These are phyloP conservation scores for Geodia barretti DNA, from an alignment of 37 sponge, comb jelly and placozoan species.

Conservation along the genomic window DNA sequence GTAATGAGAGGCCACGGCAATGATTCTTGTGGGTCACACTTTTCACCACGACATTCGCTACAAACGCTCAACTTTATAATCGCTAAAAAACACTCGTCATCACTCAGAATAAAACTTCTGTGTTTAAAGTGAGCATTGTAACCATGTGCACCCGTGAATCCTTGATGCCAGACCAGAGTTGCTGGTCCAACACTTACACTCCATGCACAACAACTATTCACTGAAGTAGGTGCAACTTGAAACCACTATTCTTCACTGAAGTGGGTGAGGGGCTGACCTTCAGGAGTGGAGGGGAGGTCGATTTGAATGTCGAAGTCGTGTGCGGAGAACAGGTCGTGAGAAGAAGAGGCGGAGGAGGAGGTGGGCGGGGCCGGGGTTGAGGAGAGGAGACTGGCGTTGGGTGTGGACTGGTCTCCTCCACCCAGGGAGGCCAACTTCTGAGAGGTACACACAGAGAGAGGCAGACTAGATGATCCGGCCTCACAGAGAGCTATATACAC, in stretches of 20 bases:
- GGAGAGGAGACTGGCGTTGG: constrained; percentile 14
- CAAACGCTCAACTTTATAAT: too few relatives aligned
- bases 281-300: constrained; percentile 72
- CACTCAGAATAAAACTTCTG: too few relatives aligned
- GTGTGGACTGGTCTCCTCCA: background rate
- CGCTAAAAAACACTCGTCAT: too few relatives aligned
- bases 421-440: background rate
- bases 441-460: too few relatives aligned
- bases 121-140: background rate
- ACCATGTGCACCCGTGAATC: background rate
- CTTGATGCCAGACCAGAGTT: background rate
- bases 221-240: too few relatives aligned
- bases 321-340: constrained; percentile 85
- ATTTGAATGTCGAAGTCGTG: constrained; percentile 97
- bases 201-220: too few relatives aligned
- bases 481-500: background rate
- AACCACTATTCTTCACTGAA: too few relatives aligned
- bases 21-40: too few relatives aligned
- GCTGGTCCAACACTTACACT: too few relatives aligned
- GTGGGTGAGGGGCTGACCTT: too few relatives aligned
- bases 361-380: constrained; percentile 21
- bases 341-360: background rate
- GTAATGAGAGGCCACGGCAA: too few relatives aligned
- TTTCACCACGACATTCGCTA: too few relatives aligned
- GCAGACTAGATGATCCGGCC: background rate